Evolutionary conservation across 2,113 vertebrate genomes (phyloP), one percentile per base, ranked within the genome.

Genomic region (Clupea harengus): DNA sequence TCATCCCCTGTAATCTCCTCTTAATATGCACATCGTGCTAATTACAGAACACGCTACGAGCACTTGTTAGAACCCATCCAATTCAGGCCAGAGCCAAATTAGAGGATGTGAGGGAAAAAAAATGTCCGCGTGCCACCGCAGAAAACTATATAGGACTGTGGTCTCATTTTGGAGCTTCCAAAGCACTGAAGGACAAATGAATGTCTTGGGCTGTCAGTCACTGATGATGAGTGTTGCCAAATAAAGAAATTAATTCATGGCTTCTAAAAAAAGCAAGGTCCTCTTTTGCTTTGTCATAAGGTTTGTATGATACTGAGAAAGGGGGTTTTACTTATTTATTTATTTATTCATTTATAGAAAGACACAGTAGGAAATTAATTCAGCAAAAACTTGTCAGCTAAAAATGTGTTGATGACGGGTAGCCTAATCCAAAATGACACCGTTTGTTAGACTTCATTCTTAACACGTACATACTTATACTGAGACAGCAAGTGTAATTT

Each of bases 221-320:
- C 28, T 17, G 32, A 67, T 28, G 64, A 78, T 32, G 72, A 39
- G 72, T 44, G 32, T 13, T 44, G 32, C 32, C 72, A 78, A 78
- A 78, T 78, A 78, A 78, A 78, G 72, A 32, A 11, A 78, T 78
- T 78, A 32, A 78, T 78, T 39, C 72, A 78, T 78, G 72, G 72
- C 28, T 39, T 78, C 72, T 78, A 78, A 78, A 78, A 39, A 39
- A 78, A 78, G 72, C 13, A 11, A 39, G 3, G 72, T 39, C 72
- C 32, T 78, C 28, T 15, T 60, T 32, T 13, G 72, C 28, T 39
- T 17, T 78, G 72, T 78, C 72, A 78, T 39, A 32, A 0, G 4
- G 72, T 78, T 39, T 39, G 11, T 78, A 11, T 78, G 72, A 11
- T 18, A 15, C 72, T 17, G 28, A 39, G 1, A 78, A 11, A 39